These are phyloP conservation scores for Embidobia sp. DNA, from an alignment of 2,888 invertebrate genomes.

Conservation along the genomic window DNA sequence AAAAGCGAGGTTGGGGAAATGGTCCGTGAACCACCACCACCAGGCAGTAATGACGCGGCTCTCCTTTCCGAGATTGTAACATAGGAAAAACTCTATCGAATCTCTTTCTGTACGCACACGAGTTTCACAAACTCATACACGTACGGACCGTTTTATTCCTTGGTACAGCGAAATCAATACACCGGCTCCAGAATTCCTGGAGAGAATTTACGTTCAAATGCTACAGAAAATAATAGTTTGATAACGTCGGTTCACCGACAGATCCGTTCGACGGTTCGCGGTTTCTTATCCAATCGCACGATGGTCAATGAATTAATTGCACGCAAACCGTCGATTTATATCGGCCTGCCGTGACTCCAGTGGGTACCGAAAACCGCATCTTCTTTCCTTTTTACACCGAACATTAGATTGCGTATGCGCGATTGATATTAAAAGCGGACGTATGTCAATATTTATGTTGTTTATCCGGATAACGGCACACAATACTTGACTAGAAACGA, in stretches of 20 bases:
- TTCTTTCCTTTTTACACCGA: too few relatives aligned
- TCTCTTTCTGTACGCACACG: conserved; percentile 56
- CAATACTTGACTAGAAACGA: conserved; percentile 47
- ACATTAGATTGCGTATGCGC: conserved; percentile 2
- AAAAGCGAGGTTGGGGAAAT: conserved; percentile 76
- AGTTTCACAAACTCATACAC: conserved; percentile 49
- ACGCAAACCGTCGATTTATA: conserved; percentile 64
- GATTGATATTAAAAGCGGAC: conserved; percentile 35
- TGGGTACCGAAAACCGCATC: too few relatives aligned
- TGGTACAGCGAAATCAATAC: conserved; percentile 74
- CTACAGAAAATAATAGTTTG: conserved; percentile 74
- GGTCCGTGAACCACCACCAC: conserved; percentile 80
- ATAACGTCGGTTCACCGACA: conserved; percentile 62
- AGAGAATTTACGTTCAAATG: conserved; percentile 76
- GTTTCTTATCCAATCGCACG: conserved; percentile 69
- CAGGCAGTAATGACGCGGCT: conserved; percentile 81
- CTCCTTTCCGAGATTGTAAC: conserved; percentile 82
- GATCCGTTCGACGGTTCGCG: conserved; percentile 30
- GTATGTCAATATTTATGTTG: conserved; percentile 52
- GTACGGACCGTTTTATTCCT: conserved; percentile 59
- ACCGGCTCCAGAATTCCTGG: conserved; percentile 75
- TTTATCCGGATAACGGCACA: conserved; percentile 40
- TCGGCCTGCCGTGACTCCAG: too few relatives aligned
- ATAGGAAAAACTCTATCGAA: conserved; percentile 78
- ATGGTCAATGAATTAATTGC: conserved; percentile 73